Evolutionary conservation across 1,140 invertebrate genomes (phyloP), one percentile per base, ranked within the genome.

Genomic region (Charaxes varanes): DNA sequence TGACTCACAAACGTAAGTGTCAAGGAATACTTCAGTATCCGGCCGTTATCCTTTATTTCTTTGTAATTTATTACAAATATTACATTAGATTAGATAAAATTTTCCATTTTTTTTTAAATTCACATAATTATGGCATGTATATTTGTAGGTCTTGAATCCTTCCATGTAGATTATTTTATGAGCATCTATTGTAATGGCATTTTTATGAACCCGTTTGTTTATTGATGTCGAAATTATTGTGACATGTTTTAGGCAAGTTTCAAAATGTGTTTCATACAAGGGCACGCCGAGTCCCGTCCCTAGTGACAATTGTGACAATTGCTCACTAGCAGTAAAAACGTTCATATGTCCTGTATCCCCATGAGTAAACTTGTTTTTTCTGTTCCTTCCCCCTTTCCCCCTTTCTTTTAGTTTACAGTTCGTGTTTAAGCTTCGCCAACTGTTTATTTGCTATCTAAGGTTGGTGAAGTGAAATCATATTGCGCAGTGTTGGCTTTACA

Each of bases 311-410:
- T 40, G 53, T 48, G 63, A 67, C 63, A 67, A 67, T 63, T 63
- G 63, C 44, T 47, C 33, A 37, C 44, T 35, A 53, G 41, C 44
- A 67, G 48, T 67, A 62, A 67, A 62, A 67, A 62, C 44, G 48
- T 45, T 58, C 61, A 57, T 54, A 57, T 52, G 56, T 56, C 48
- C 38, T 58, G 45, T 60, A 60, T 44, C 54, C 61, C 57, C 61
- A 18, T 23, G 57, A 35, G 61, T 26, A 53, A 38, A 48, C 38
- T 27, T 46, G 41, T 53, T 45, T 61, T 61, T 52, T 60, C n/a
- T n/a, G n/a, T n/a, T n/a, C n/a, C n/a, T n/a, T n/a, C n/a, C 41
- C 43, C 23, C 35, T 51, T 43, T 46, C 42, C 46, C 58, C 57
- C 46, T 56, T 57, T 57, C 45, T 37, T 41, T 24, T 49, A 52